Evolutionary conservation across 2,888 invertebrate genomes (phyloP).

Genomic region (Osmoderma eremita): DNA sequence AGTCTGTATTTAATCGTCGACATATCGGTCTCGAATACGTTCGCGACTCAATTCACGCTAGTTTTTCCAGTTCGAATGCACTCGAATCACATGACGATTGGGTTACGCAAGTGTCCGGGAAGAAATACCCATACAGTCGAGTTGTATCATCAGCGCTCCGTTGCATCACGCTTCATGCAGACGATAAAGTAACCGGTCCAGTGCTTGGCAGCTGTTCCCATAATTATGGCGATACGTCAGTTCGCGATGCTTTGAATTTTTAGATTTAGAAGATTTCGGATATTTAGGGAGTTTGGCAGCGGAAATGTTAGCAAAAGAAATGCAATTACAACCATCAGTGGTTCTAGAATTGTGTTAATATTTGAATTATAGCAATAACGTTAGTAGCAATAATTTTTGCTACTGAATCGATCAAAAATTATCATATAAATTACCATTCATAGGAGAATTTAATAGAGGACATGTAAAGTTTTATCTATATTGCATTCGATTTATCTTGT

Average conservation of each 20-base stretch:
- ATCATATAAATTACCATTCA: too few relatives aligned
- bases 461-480: too few relatives aligned
- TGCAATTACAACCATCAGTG: too few relatives aligned
- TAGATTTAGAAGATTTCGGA: not conserved
- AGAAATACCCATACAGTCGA: conserved; percentile 19
- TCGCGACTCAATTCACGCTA: not conserved
- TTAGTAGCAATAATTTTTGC: too few relatives aligned
- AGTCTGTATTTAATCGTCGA: not conserved
- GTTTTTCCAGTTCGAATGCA: too few relatives aligned
- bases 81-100: conserved; percentile 3
- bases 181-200: not conserved
- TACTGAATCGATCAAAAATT: too few relatives aligned
- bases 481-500: too few relatives aligned
- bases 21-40: not conserved
- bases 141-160: not conserved
- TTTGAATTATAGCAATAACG: too few relatives aligned
- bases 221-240: not conserved
- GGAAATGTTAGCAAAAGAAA: too few relatives aligned
- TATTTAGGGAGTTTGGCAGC: too few relatives aligned
- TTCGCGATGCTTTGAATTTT: conserved; percentile 4
- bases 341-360: too few relatives aligned
- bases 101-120: conserved; percentile 30
- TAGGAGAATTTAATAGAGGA: too few relatives aligned
- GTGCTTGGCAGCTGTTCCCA: conserved; percentile 8
- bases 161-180: conserved; percentile 16